phyloP scores from a whole-genome alignment of 1,140 invertebrate species.

The Megalopta genalis region DNA sequence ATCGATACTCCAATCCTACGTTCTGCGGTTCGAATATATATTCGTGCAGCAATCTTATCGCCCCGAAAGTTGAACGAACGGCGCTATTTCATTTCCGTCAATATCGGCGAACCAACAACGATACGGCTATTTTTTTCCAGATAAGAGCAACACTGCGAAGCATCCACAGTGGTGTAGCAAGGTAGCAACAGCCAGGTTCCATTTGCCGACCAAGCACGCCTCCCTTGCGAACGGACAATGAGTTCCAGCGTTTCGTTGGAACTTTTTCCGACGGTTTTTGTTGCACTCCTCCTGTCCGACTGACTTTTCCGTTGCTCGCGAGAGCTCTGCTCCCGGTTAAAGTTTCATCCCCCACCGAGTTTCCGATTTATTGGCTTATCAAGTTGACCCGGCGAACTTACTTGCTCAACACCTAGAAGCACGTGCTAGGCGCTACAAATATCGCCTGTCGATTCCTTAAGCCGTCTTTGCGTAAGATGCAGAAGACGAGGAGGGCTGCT shows the following conservation, averaged over 20 bases:
- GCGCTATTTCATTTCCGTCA: no score
- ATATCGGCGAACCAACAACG: neutral
- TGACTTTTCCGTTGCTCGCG: neutral
- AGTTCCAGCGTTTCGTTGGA: constrained; percentile 31
- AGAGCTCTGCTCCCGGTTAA: neutral
- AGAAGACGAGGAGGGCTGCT: constrained; percentile 1
- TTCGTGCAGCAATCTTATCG: no score
- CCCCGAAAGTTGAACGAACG: no score
- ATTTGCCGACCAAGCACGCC: constrained; percentile 28
- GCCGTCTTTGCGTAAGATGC: constrained; percentile 50
- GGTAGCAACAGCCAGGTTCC: neutral
- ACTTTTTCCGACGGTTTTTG: constrained; percentile 27
- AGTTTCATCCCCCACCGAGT: constrained; percentile 39
- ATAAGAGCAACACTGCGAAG: neutral
- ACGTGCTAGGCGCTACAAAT: constrained; percentile 49
- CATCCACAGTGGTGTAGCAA: neutral
- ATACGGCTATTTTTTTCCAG: neutral
- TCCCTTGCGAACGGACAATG: constrained; percentile 27
- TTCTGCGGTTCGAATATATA: no score
- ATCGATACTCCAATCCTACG: no score
- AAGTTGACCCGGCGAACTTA: constrained; percentile 46
- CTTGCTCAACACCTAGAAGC: constrained; percentile 34
- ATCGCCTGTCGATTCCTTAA: constrained; percentile 56
- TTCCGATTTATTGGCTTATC: constrained; percentile 56
- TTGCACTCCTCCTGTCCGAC: neutral